Base-by-base conservation (phyloP, 2,113 vertebrate genomes). In the Otus sunia region DNA sequence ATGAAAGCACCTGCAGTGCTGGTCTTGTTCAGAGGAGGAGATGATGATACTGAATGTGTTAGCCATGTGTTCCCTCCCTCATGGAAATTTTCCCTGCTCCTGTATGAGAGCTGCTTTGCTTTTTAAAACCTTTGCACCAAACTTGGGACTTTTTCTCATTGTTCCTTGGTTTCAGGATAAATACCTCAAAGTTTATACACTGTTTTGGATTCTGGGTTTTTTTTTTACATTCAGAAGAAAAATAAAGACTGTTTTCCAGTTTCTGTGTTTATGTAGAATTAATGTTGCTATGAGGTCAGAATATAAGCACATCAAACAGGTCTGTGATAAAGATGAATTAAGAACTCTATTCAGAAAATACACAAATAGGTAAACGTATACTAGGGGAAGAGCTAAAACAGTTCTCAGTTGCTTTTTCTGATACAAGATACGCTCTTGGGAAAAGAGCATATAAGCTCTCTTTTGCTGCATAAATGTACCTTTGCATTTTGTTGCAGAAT, bases 401-500 rank as follows among this genome's bases (percentile, higher is more conserved):
- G 7, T 80, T 90, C 63, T 88, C 4, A 1, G 13, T 47, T 76
- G 17, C 15, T 63, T 87, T 88, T 82, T 32, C 50, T 90, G 56
- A 14, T 77, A 5, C 5, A 72, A 76, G 43, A 66, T 78, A 43
- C 0, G 30, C n/a, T 94, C 16, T 85, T 69, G 25, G 45, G 62
- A 41, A 75, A 91, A 76, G n/a, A 69, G 25, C 37, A 55, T 19
- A 11, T 26, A 59, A 83, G 21, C 7, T 59, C 23, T 60, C 11
- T 81, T 89, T 72, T 86, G 26, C 2, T 77, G 69, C 75, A 45
- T 96, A 64, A 88, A 78, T 53, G 25, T 72, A 26, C 49, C 45
- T 92, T 78, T 92, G 55, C 60, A 17, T 81, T 85, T 95, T 86
- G 50, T 97, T 97, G 21, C 98, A 99, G 99, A 99, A 99, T n/a